Evolutionary conservation across 2,888 invertebrate species (phyloP), one percentile per base, ranked within the genome.

Genomic region (Pandemis cinnamomeana): DNA sequence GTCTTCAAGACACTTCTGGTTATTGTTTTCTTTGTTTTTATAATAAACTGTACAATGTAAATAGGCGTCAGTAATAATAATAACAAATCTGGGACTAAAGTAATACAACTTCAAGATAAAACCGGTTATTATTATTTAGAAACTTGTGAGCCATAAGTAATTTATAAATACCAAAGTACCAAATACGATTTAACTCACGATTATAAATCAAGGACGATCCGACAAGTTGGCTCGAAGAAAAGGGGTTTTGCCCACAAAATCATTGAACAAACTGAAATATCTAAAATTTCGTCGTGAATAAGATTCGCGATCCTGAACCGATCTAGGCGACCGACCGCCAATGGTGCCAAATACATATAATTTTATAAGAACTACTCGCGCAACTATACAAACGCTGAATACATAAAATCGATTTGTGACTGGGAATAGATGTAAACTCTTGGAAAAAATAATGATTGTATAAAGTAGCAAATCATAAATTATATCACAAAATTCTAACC

Each of bases 401-500:
- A 36, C 27, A 48, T 27, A 36, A 27, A 27, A 64, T 64, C 11
- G 27, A 64, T 48, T 64, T 48, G 64, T 27, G 64, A 64, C 64
- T 46, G 20, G 44, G 48, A 67, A 41, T 67, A 10, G 11, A 15
- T 53, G 67, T 53, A 36, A 51, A 53, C 58, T 27, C 10, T 58
- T 44, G 42, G 11, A 48, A 27, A 11, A 20, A 64, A 20, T 46
- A 13, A 64, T 27, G 3, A 48, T 48, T 48, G 27, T 64, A 64
- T 27, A 48, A 48, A 46, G 44, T 36, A 64, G 4, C 27, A 64
- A 68, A 69, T 60, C 48, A 72, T 64, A 68, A 68, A 46, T 67
- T 68, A 64, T 69, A 72, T 72, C 72, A 72, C 67, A 72, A 72
- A 67, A 61, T 7, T 42, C 27, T 63, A 63, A 63, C 53, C 46